A percentile compares a stretch with the other conserved stretches of the same genome.
Evolutionary conservation across 2,797 vertebrate genomes (phyloP).

Genomic region (Danio aesculapii): DNA sequence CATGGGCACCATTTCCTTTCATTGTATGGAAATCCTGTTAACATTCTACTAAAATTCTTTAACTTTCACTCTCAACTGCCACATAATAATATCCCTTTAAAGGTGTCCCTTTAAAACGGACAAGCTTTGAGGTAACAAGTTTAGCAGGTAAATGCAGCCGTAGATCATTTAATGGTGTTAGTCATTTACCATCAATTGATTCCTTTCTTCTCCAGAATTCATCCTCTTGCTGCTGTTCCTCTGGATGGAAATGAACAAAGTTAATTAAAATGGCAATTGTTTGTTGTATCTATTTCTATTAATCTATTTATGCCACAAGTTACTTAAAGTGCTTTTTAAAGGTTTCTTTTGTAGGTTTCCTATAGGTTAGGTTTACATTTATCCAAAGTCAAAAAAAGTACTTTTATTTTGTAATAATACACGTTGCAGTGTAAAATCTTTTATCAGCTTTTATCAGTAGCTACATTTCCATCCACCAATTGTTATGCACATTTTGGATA

Average conservation of each 20-base stretch:
- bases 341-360: no score
- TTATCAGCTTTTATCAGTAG: no score
- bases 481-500: no score
- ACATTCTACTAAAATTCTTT: background rate
- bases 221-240: constrained; percentile 89
- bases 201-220: constrained; percentile 97
- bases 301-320: background rate
- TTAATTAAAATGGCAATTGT: background rate
- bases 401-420: no score
- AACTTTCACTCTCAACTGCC: no score
- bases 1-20: background rate
- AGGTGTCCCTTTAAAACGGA: background rate
- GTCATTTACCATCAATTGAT: constrained; percentile 86
- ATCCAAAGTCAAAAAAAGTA: no score
- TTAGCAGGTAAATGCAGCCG: background rate
- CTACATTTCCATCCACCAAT: no score
- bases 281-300: no score
- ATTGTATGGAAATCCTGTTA: background rate
- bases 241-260: constrained; percentile 73
- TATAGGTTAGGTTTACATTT: no score
- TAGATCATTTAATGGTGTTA: background rate
- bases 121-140: background rate
- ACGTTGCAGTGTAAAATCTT: no score
- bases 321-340: background rate
- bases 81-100: background rate